A percentile compares a stretch with the other conserved stretches of the same genome.
phyloP scores from a whole-genome alignment of 2,797 vertebrate species.

The Numenius phaeopus region DNA sequence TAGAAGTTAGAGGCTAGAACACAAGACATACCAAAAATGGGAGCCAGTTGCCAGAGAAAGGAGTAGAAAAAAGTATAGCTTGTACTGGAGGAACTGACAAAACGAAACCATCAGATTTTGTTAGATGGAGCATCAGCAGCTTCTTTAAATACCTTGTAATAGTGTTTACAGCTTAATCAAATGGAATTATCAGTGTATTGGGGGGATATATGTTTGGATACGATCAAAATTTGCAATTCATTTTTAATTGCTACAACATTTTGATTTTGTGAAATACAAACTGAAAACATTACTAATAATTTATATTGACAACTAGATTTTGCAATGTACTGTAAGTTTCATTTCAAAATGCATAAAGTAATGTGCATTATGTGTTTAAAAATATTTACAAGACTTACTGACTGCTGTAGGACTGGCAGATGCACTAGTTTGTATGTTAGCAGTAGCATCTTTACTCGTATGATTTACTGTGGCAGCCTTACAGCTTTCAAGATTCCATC shows the following conservation, averaged over 20 bases:
- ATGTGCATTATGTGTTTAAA: background rate
- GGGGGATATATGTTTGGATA: background rate
- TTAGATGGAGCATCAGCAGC: background rate
- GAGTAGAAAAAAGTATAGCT: background rate
- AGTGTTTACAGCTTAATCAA: background rate
- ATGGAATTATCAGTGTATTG: background rate
- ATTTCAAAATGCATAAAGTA: background rate
- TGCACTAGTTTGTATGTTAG: background rate
- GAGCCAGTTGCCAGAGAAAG: background rate
- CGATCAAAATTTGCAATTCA: background rate
- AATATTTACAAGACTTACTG: slow-evolving; percentile 12
- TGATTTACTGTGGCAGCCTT: background rate
- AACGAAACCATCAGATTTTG: background rate
- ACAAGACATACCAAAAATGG: background rate
- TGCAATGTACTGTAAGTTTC: background rate
- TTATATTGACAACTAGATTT: background rate
- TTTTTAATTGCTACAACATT: background rate
- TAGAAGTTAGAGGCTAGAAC: background rate
- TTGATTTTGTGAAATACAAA: background rate
- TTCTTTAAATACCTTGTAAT: background rate
- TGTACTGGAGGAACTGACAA: background rate
- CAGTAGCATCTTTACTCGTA: background rate
- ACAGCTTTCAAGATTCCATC: slow-evolving; percentile 64
- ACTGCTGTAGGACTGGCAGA: background rate
- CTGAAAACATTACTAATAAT: background rate